phyloP scores from a whole-genome alignment of 2,888 invertebrate species.

The Eumerus sabulonum region DNA sequence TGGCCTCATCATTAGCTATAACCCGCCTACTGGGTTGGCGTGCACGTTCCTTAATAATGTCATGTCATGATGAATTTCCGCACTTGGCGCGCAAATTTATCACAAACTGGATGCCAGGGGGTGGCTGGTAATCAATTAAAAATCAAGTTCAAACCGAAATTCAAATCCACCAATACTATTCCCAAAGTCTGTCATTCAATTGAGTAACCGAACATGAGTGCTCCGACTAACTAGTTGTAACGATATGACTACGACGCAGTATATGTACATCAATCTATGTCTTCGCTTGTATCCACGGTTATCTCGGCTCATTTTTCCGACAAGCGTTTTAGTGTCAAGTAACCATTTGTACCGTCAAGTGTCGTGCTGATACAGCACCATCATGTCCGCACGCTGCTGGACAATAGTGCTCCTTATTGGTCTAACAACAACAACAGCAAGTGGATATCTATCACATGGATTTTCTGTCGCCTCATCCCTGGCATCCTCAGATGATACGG shows the following conservation, averaged over 20 bases:
- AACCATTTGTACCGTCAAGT: conserved; percentile 56
- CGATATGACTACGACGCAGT: no score
- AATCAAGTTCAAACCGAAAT: conserved; percentile 39
- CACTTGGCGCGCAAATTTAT: conserved; percentile 56
- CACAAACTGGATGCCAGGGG: not conserved
- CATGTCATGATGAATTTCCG: conserved; percentile 60
- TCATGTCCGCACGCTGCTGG: conserved; percentile 34
- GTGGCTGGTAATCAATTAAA: conserved; percentile 19
- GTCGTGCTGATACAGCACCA: conserved; percentile 30
- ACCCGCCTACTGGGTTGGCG: conserved; percentile 22
- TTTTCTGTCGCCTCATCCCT: conserved; percentile 45
- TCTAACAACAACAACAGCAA: conserved; percentile 23
- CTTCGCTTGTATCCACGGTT: conserved; percentile 1
- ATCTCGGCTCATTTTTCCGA: conserved; percentile 34
- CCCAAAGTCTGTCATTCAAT: no score
- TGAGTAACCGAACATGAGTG: not conserved
- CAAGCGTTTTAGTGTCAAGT: conserved; percentile 48
- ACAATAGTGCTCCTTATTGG: conserved; percentile 41
- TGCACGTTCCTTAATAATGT: conserved; percentile 46
- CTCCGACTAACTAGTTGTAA: no score
- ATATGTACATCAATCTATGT: conserved; percentile 33
- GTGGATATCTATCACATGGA: conserved; percentile 53
- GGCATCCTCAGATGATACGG: conserved; percentile 48
- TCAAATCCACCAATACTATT: no score
- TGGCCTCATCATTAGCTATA: conserved; percentile 17